phyloP scores from a whole-genome alignment of 2,113 vertebrate genomes.

The Vidua chalybeata region DNA sequence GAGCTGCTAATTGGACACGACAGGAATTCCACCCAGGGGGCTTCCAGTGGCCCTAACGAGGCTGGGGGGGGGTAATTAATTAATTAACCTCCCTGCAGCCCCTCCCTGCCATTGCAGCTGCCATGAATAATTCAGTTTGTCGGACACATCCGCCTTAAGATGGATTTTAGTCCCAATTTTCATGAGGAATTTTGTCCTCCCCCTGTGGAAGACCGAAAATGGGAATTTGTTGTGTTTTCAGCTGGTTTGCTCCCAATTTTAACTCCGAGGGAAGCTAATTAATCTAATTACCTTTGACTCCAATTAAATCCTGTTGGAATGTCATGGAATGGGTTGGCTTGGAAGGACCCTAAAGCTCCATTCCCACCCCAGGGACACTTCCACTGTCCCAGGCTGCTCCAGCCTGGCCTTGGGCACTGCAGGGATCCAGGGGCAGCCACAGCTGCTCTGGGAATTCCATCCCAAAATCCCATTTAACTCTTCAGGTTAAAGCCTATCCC shows the following conservation, averaged over 20 bases:
- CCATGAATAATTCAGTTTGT: slow-evolving; percentile 16
- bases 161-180: not conserved
- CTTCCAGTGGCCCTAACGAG: not conserved
- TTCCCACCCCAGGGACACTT: not conserved
- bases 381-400: rapidly evolving
- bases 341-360: not conserved
- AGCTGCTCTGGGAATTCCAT: not conserved
- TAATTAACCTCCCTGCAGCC: slow-evolving; percentile 10
- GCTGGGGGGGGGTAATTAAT: not conserved
- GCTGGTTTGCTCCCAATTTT: not conserved
- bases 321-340: not conserved
- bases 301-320: not conserved
- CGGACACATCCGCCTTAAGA: not conserved
- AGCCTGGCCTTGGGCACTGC: not conserved
- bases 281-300: not conserved
- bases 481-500: not conserved
- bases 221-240: not conserved
- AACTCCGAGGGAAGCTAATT: not conserved
- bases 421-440: not conserved
- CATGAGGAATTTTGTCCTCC: not conserved
- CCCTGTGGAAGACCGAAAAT: rapidly evolving
- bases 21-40: not conserved
- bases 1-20: slow-evolving; percentile 14
- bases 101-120: not conserved
- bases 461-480: not conserved